Evolutionary conservation across 1,140 invertebrate species (phyloP).

Genomic region (Drosophila ercepeae): DNA sequence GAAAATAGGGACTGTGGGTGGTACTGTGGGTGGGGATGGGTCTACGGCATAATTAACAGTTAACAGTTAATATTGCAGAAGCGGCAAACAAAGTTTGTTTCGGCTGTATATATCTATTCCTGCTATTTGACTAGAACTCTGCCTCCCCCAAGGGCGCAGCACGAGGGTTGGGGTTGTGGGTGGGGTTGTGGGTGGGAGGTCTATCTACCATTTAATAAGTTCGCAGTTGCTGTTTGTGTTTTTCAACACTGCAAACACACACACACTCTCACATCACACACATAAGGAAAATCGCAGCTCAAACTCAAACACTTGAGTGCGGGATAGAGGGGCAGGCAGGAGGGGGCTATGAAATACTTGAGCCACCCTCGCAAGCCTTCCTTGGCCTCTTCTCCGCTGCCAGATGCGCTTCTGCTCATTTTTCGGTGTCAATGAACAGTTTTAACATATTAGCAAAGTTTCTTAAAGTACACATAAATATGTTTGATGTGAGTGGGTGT

Average conservation of each 20-base stretch:
- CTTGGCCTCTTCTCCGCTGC: not conserved
- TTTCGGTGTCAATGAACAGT: constrained; percentile 82
- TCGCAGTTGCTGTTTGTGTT: constrained; percentile 80
- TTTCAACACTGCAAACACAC: constrained; percentile 76
- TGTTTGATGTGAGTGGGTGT: constrained; percentile 66
- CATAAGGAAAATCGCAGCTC: constrained; percentile 52
- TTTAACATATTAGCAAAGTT: constrained; percentile 83
- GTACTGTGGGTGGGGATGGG: no score
- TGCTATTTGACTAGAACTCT: constrained; percentile 72
- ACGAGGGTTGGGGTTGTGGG: not conserved
- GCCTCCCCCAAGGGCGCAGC: not conserved
- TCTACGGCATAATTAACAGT: constrained; percentile 71
- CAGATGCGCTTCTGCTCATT: constrained; percentile 72
- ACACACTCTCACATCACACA: constrained; percentile 37
- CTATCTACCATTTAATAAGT: constrained; percentile 75
- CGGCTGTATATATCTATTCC: constrained; percentile 66
- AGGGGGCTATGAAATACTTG: not conserved
- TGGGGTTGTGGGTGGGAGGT: no score
- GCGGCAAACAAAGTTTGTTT: constrained; percentile 61
- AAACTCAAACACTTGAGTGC: constrained; percentile 57
- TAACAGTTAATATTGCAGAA: constrained; percentile 79
- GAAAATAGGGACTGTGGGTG: not conserved
- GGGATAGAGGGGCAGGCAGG: not conserved
- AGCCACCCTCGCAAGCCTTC: not conserved
- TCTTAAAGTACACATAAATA: constrained; percentile 81